Evolutionary conservation across 2,888 invertebrate genomes (phyloP).

Genomic region (Temnothorax ravouxi): DNA sequence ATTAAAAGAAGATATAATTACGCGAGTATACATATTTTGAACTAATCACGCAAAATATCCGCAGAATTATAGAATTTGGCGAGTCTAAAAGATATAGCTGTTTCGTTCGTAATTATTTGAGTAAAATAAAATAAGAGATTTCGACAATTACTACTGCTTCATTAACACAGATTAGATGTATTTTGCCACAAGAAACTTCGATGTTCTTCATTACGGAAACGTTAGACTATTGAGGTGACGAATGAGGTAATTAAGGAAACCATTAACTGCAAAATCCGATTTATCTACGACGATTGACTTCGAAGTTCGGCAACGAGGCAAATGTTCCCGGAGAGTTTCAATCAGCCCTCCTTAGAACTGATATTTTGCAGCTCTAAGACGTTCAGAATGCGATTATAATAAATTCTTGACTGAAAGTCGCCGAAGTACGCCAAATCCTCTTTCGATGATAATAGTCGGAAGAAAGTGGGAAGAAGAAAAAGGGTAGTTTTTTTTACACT

Average conservation of each 20-base stretch:
- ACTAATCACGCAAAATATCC: not conserved
- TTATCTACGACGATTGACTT: conserved; percentile 76
- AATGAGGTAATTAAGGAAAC: conserved; percentile 76
- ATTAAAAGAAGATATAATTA: not conserved
- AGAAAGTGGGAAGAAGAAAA: conserved; percentile 20
- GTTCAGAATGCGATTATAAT: conserved; percentile 76
- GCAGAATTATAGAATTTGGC: not conserved
- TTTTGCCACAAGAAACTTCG: conserved; percentile 47
- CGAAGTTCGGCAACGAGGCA: conserved; percentile 67
- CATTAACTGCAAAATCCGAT: conserved; percentile 74
- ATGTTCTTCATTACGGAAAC: conserved; percentile 54
- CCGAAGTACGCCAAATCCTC: conserved; percentile 72
- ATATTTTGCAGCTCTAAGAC: conserved; percentile 73
- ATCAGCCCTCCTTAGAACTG: conserved; percentile 67
- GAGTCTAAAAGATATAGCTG: not conserved
- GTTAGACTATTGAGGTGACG: conserved; percentile 47
- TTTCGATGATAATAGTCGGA: conserved; percentile 73
- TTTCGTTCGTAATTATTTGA: not conserved
- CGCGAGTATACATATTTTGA: not conserved
- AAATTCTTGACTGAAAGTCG: conserved; percentile 78
- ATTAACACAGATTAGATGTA: conserved; percentile 8
- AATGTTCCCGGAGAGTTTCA: conserved; percentile 74
- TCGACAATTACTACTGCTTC: not conserved
- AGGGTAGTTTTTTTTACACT: conserved; percentile 19
- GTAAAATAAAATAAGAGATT: not conserved